Base-by-base conservation (phyloP, 2,113 vertebrate genomes). In the Hemibagrus wyckioides region DNA sequence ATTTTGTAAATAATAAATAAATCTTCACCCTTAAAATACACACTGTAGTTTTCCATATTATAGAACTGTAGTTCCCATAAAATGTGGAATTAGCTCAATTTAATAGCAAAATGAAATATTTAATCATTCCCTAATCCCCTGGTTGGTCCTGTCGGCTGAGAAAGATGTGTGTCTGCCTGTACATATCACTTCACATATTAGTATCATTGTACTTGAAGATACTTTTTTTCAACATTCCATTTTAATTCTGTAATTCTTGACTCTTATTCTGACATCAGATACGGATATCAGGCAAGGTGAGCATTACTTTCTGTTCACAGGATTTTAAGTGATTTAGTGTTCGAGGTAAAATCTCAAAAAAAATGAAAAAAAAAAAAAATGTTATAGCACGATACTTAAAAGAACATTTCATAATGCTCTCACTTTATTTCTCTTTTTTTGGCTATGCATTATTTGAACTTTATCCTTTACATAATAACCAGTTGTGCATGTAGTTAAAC, bases 221-320 rank as follows among this genome's bases (percentile, higher is more conserved):
- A n/a, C n/a, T 76, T 76, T 39, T 69, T 69, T 79, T 52, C 14
- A 13, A 39, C 33, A 23, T 50, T 77, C 14, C n/a, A 0, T 23
- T 33, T 80, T 33, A 50, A 80, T 30, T 50, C 39, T 33, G 30
- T 80, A 80, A 80, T 80, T 80, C 19, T 56, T 80, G 50, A 1
- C 50, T 54, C 28, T 56, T 80, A 7, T 21, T 80, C n/a, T 80
- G 50, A 11, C 44, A 52, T 73, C 90, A 93, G 92, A 93, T 63
- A 23, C 54, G 89, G 90, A 93, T 1, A 87, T 92, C 25, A 91
- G 87, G 90, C 17, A 92, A 93, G 94, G 92, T 94, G 90, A 93
- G 92, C 67, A 61, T 28, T 41, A 41, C 15, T 61, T 36, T 83
- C 33, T 54, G 54, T 77, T 36, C 50, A 77, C 50, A 57, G 41